Evolutionary conservation across 2,797 vertebrate genomes (phyloP), one percentile per base, ranked within the genome.

Genomic region (Sebastes melanostomus): DNA sequence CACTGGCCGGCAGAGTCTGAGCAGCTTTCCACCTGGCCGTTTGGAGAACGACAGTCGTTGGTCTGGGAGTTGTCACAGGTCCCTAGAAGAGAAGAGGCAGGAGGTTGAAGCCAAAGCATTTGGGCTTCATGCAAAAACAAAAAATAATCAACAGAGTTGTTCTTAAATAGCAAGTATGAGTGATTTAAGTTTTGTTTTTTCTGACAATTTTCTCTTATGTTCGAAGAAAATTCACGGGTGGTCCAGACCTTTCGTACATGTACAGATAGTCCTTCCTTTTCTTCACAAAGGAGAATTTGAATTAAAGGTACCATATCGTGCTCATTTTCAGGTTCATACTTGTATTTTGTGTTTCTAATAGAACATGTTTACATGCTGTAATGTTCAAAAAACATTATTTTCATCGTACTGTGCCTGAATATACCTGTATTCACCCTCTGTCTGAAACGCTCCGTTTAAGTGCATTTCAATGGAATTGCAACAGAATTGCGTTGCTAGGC

Each of bases 31-130:
- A 95, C 52, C 12, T 94, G 80, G 22, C 97, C 96, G 0, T 93
- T 92, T 1, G 96, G 96, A 81, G 95, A 85, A 79, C 89, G 87
- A 42, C 97, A 98, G 89, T 99, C 98, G 9, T 99, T 98, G 2
- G 4, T 5, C 0, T 84, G 87, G 42, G 77, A 89, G 85, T 98
- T 98, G 86, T 96, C 97, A 81, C 98, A 99, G 6, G 93, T 97
- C 1, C 98, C 98, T 94, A 76, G 55, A 66, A 72, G 66, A 73
- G 25, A 20, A 59, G 16, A 79, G 3, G 24, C 1, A n/a, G 42
- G 18, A 71, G 56, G 1, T 29, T 81, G 25, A 77, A 72, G 59
- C 3, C n/a, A 38, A 34, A 59, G 14, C 18, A 36, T 12, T 34
- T 2, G 3, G 3, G 13, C 8, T 66, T 66, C 38, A 52, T 13